Base-by-base conservation (phyloP, 2,797 vertebrate genomes). In the Caiman crocodilus region DNA sequence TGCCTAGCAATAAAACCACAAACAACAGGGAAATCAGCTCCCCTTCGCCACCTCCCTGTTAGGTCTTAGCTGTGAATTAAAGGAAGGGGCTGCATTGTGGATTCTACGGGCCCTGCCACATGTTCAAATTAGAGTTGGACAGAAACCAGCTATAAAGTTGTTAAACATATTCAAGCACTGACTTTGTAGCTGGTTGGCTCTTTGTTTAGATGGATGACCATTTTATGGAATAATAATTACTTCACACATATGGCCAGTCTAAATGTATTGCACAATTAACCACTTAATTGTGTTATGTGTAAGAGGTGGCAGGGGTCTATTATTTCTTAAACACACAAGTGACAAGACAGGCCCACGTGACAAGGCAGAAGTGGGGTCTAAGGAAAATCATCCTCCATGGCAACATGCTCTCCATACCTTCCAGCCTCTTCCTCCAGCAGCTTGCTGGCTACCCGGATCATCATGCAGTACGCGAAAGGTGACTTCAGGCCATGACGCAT, bases 361-460 rank as follows among this genome's bases (percentile, higher is more conserved):
- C 7, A 25, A 91, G 57, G 69, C 1, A 7, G 35, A 91, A 90
- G 42, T 58, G 82, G 35, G 61, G 88, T n/a, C 4, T 5, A 14
- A 65, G 20, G 4, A 82, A 90, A 77, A 58, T 9, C 26, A 61
- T 76, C 23, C 57, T 69, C 60, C 16, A 64, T 14, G 56, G 32
- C 26, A 69, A 64, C 86, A 21, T 10, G 81, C 81, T 1, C 23
- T 2, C 1, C 74, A 95, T 87, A 98, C 98, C 98, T 98, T 95
- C 98, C 97, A 23, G 98, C 98, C 84, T 98, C 98, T 50, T 98
- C 98, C 87, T 98, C 98, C 67, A 98, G 96, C 90, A 98, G 97
- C 95, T 98, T 98, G 96, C 98, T 98, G 90, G 98, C 98, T 71
- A 98, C 94, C 5, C 98, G 98, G 78, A 98, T 98, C 98, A 98